Base-by-base conservation (phyloP, 1,140 invertebrate genomes). In the Polypedilum pembai region DNA sequence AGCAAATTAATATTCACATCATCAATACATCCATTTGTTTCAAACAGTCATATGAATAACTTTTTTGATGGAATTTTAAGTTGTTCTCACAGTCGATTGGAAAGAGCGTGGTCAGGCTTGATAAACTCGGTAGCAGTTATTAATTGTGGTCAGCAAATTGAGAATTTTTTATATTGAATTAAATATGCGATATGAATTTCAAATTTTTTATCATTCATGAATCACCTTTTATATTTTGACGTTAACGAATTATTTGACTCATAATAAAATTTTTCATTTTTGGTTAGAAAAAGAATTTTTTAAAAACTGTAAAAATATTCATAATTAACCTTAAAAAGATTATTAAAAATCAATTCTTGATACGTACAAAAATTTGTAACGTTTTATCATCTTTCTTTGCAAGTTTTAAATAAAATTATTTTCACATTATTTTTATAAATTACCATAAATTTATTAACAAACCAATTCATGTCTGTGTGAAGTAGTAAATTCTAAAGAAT, bases 91-190 rank as follows among this genome's bases (percentile, higher is more conserved):
- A 69, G 65, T 69, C 18, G 63, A 45, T 45, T 12, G 7, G 17
- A 17, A 33, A 33, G 24, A 33, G 65, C 65, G 18, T 8, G 17
- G 8, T 8, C 65, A 69, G 45, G 45, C 45, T n/a, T n/a, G 12
- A 56, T 4, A 69, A 69, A 69, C 24, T 33, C 24, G 24, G 24
- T 33, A 33, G 24, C 8, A 69, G n/a, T 69, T 69, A 69, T 69
- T 69, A 69, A 69, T 69, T 69, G 65, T 69, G 65, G 65, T 69
- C 45, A 21, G 20, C 65, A 18, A 69, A 69, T 69, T 69, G 8
- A n/a, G n/a, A n/a, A 56, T 56, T 56, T 56, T n/a, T 56, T 69
- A 21, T 20, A 69, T 69, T n/a, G 17, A 20, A 69, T 69, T 20
- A 56, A 18, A 18, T 69, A 18, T n/a, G 45, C 45, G 45, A 56